phyloP scores from a whole-genome alignment of 1,140 invertebrate genomes.

The Ganaspis sp. region DNA sequence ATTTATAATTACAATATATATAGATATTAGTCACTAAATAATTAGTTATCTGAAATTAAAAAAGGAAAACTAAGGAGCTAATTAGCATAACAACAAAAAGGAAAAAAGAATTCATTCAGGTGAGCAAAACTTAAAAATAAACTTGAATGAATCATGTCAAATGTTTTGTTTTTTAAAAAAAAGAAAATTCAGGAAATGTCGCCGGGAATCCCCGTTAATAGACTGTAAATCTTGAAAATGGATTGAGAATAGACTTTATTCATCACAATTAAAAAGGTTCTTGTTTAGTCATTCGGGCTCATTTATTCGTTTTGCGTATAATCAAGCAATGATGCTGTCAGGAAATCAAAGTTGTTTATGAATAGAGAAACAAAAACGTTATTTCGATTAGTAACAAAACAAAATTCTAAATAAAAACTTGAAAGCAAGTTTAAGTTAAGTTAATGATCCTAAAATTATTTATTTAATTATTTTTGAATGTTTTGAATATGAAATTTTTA shows the following conservation, averaged over 20 bases:
- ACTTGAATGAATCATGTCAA: neutral
- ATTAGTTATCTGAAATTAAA: too few relatives aligned
- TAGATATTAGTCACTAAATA: too few relatives aligned
- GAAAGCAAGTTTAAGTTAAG: too few relatives aligned
- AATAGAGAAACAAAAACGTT: neutral
- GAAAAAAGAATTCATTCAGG: neutral
- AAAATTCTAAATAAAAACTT: too few relatives aligned
- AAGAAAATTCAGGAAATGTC: neutral
- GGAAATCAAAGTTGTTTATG: neutral
- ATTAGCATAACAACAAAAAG: neutral
- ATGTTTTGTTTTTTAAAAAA: neutral
- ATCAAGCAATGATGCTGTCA: neutral
- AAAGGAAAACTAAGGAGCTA: neutral
- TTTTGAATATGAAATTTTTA: too few relatives aligned
- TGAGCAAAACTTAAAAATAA: conserved; percentile 38
- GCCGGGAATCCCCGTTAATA: conserved; percentile 34
- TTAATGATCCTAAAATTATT: too few relatives aligned
- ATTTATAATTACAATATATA: too few relatives aligned
- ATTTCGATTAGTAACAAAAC: too few relatives aligned
- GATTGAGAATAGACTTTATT: neutral
- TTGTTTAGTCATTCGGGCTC: neutral
- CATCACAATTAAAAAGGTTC: neutral
- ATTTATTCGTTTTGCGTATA: conserved; percentile 9
- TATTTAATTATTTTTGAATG: too few relatives aligned
- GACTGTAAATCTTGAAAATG: neutral